These are phyloP conservation scores for Venustoraphidia nigricollis DNA, from an alignment of 2,888 invertebrate species.

Conservation along the genomic window DNA sequence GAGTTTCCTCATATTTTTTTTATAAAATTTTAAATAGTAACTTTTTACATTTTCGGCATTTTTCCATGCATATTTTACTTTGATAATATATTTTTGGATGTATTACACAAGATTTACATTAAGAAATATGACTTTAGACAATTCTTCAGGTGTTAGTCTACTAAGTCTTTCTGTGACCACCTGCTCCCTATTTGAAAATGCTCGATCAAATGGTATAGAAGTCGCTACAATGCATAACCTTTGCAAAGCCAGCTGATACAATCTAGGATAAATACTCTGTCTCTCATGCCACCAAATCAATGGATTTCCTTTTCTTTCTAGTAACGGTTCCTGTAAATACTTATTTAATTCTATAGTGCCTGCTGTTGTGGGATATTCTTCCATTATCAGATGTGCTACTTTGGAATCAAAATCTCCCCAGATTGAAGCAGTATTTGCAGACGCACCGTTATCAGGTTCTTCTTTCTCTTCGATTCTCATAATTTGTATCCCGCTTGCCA, in stretches of 20 bases:
- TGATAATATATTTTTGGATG: no score
- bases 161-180: constrained; percentile 11
- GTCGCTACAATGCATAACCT: constrained; percentile 12
- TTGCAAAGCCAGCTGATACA: constrained; percentile 10
- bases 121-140: constrained; percentile 7
- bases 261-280: constrained; percentile 8
- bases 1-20: no score
- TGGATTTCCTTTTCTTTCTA: constrained; percentile 9
- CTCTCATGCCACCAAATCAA: constrained; percentile 12
- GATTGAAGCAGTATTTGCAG: background rate
- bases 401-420: constrained; percentile 11
- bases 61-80: no score
- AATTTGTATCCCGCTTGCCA: no score
- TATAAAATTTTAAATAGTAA: no score
- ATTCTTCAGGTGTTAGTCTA: constrained; percentile 9
- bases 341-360: constrained; percentile 12
- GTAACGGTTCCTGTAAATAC: constrained; percentile 10
- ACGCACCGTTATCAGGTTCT: no score
- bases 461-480: no score
- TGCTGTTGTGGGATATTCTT: constrained; percentile 9
- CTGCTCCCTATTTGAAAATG: constrained; percentile 13
- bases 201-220: constrained; percentile 13
- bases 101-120: background rate
- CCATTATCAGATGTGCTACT: constrained; percentile 3
- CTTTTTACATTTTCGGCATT: no score